phyloP scores from a whole-genome alignment of 2,113 vertebrate species.

The Coryphaenoides rupestris region DNA sequence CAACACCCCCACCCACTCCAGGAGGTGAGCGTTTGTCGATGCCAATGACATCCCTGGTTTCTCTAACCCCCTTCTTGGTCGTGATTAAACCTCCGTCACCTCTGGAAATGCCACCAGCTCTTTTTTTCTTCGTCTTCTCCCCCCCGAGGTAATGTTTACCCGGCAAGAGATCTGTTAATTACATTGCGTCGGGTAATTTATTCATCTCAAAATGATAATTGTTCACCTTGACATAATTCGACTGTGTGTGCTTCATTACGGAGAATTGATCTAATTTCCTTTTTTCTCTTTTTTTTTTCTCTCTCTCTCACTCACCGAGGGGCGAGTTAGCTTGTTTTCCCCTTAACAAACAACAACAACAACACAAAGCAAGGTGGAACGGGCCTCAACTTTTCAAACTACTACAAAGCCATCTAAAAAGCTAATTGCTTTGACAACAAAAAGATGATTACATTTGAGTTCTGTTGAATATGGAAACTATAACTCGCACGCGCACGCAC shows the following conservation, averaged over 20 bases:
- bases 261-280: conserved; percentile 53
- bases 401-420: conserved; percentile 16
- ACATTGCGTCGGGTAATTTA: conserved; percentile 61
- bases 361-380: conserved; percentile 7
- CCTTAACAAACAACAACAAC: conserved; percentile 9
- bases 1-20: too few species aligned
- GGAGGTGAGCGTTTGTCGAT: conserved; percentile 31
- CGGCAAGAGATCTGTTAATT: conserved; percentile 54
- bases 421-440: conserved; percentile 10
- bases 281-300: conserved; percentile 3
- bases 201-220: conserved; percentile 68
- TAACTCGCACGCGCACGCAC: too few species aligned
- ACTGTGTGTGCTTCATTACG: conserved; percentile 49
- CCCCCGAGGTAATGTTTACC: conserved; percentile 36
- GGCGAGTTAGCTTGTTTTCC: conserved; percentile 17
- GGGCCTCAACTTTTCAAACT: conserved; percentile 1
- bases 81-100: conserved; percentile 53
- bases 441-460: too few species aligned
- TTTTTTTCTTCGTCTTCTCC: too few species aligned
- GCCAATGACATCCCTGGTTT: conserved; percentile 41
- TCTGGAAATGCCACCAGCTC: conserved; percentile 52
- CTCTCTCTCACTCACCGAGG: conserved; percentile 4
- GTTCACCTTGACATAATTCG: conserved; percentile 66
- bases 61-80: conserved; percentile 37
- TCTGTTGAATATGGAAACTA: too few species aligned